Evolutionary conservation across 2,888 invertebrate genomes (phyloP), one percentile per base, ranked within the genome.

Genomic region (Leptogaster cylindrica): DNA sequence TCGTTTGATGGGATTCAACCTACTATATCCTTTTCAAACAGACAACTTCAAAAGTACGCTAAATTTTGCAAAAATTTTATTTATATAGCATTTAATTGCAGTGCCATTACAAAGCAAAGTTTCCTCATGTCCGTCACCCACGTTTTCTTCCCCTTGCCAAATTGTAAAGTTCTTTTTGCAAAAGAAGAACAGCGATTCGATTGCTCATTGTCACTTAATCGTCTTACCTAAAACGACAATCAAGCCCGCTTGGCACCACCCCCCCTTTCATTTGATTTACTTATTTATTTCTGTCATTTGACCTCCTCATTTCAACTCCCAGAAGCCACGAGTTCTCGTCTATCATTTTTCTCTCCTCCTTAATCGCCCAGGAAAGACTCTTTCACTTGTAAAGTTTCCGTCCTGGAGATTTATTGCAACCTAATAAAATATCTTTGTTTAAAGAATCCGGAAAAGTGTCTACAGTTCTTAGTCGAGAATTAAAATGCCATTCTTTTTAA

Each of bases 1-100:
- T 89, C 89, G 78, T 94, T 92, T 86, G 95, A 94, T 82, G 93
- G 93, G 82, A 88, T 92, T 84, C 92, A 92, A 85, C 93, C 93
- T 89, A 92, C 93, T 87, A 93, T 95, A 92, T 94, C 94, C 91
- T 94, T 94, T 92, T 88, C 86, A 86, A 87, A 85, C 83, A 79
- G 77, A 74, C 65, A 63, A 64, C 51, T 63, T 28, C 63, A 44
- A 51, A 69, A 69, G 71, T 71, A 71, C 25, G 70, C 69, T 44
- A 12, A 33, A 46, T 1, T 10, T 36, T 10, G 16, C 18, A 41
- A n/a, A 23, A 52, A 2, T 16, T 63, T 31, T 20, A 23, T 28
- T 64, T 23, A 8, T 31, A 33, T 63, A 33, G 28, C 8, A 28
- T 20, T 39, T 44, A 20, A 18, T 18, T 46, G 2, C 4, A 10